These are phyloP conservation scores for Bombus cullumanus DNA, from an alignment of 1,140 invertebrate genomes.

Conservation along the genomic window DNA sequence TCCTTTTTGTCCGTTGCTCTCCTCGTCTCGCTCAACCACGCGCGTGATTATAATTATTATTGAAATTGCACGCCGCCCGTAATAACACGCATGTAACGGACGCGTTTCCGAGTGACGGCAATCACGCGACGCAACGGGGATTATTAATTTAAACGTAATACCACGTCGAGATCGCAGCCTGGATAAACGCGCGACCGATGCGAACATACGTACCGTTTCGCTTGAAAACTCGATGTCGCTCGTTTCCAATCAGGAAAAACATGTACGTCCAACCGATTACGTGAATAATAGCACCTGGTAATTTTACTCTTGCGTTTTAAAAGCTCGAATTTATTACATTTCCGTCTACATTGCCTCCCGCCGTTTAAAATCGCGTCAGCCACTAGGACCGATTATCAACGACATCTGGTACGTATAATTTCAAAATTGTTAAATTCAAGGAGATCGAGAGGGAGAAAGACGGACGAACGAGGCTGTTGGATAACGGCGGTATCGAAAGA, in stretches of 20 bases:
- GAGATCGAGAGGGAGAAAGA: neutral
- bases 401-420: too few species aligned
- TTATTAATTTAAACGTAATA: constrained; percentile 52
- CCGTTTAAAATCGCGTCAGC: too few species aligned
- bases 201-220: too few species aligned
- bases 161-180: constrained; percentile 8
- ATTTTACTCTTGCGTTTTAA: too few species aligned
- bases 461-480: neutral
- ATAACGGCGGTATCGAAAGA: neutral
- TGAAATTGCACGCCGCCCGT: constrained; percentile 42
- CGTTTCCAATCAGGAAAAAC: neutral
- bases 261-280: neutral
- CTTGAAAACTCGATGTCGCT: neutral
- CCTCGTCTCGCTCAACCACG: neutral
- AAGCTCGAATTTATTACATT: too few species aligned
- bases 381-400: rapidly evolving
- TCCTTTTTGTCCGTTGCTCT: neutral
- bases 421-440: too few species aligned
- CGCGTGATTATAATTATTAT: constrained; percentile 49
- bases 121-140: constrained; percentile 44
- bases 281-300: neutral
- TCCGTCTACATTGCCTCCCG: too few species aligned
- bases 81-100: constrained; percentile 50
- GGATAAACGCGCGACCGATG: neutral
- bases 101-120: constrained; percentile 43